Evolutionary conservation across 2,113 vertebrate species (phyloP).

Genomic region (Mus spicilegus): DNA sequence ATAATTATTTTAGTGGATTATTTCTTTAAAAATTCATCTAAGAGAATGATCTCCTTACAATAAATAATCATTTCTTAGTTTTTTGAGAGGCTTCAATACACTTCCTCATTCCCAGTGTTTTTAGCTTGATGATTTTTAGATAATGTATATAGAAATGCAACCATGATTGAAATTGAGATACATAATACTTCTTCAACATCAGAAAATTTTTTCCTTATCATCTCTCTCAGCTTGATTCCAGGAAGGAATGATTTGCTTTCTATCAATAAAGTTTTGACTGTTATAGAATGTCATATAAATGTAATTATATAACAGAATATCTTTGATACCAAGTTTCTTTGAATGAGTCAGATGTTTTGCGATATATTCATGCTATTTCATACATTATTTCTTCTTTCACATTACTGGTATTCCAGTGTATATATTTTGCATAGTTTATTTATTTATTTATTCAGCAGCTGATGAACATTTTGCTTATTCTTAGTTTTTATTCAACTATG

Average conservation of each 20-base stretch:
- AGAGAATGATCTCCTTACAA: neutral
- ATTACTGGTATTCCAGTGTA: neutral
- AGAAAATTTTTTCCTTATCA: neutral
- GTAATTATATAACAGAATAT: neutral
- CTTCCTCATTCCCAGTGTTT: neutral
- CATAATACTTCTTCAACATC: neutral
- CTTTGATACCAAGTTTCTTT: neutral
- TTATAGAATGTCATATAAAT: neutral
- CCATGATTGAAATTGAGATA: neutral
- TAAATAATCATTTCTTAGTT: neutral
- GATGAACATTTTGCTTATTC: neutral
- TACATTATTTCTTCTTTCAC: neutral
- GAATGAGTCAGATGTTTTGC: neutral
- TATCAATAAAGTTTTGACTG: neutral
- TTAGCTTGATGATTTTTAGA: neutral
- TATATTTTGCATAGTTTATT: neutral
- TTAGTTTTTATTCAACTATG: slow-evolving; percentile 5
- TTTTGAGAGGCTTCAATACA: neutral
- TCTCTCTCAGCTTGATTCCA: neutral
- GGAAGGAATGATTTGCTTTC: slow-evolving; percentile 19
- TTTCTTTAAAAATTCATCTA: neutral
- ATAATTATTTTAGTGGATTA: neutral
- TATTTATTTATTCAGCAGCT: slow-evolving; percentile 6
- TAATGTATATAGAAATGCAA: neutral
- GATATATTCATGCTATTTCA: neutral